Evolutionary conservation across 2,888 invertebrate genomes (phyloP), one percentile per base, ranked within the genome.

Genomic region (Ernsta delagoae): DNA sequence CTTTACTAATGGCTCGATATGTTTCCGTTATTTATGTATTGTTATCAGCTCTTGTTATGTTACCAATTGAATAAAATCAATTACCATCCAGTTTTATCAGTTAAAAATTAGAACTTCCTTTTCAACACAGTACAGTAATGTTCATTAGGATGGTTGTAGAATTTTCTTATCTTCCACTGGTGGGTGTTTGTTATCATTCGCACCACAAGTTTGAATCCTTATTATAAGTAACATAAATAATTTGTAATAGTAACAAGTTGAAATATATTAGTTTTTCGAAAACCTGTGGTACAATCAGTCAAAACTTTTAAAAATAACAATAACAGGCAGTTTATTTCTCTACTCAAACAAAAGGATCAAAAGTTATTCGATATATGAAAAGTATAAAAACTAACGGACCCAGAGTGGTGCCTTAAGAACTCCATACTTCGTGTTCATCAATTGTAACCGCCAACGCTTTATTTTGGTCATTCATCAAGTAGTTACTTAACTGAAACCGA

Each of bases 401-500:
- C 6, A 62, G 53, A 34, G 53, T 5, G 31, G 41, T 24, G 62
- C 62, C 60, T 54, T 53, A 62, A 11, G 61, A 57, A 66, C 39
- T 9, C 62, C 65, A 70, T 53, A 34, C 63, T 81, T 82, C 84
- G 81, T 85, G 85, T 76, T 76, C 48, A 64, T 50, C 50, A 77
- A 72, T 80, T 83, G 73, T 86, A 81, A 86, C 85, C n/a, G 59
- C 48, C 56, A 41, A 76, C 75, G 74, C 72, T 74, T 78, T 84
- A 83, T 83, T 86, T 85, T 82, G 80, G 79, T 82, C 83, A 75
- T 86, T 72, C 75, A 82, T 84, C 83, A 83, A 77, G 24, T 61
- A 60, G 70, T 73, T 65, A 59, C 16, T 63, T 64, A 56, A 63
- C 48, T 48, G 50, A 65, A 69, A 57, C 77, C 76, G 75, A 70